Evolutionary conservation across 2,888 invertebrate genomes (phyloP).

Genomic region (Scotopteryx bipunctaria): DNA sequence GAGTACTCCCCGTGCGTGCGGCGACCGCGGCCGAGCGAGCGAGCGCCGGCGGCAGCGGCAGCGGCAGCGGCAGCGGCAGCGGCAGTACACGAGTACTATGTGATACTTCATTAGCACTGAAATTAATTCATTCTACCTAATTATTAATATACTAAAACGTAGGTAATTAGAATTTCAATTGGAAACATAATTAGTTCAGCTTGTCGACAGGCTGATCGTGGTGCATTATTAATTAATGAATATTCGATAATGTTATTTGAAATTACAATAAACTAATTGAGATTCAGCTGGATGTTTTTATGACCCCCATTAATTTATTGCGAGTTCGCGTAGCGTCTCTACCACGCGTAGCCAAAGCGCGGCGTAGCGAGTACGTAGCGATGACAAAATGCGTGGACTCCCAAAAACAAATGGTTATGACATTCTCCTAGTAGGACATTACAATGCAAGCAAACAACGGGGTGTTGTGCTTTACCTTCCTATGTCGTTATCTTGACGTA

Average conservation of each 20-base stretch:
- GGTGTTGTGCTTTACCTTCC: too few species aligned
- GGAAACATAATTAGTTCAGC: background rate
- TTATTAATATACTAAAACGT: slow-evolving; percentile 16
- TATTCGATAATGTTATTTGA: slow-evolving; percentile 5
- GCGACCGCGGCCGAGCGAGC: background rate
- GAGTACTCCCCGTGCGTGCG: too few species aligned
- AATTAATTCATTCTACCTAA: background rate
- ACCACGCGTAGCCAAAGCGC: too few species aligned
- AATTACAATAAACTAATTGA: slow-evolving; percentile 9
- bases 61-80: too few species aligned
- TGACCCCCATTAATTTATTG: background rate
- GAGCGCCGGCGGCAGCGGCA: too few species aligned
- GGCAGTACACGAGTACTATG: background rate
- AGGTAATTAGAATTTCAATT: slow-evolving; percentile 1
- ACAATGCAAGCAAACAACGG: too few species aligned
- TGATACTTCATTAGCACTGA: slow-evolving; percentile 5
- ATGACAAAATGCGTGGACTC: too few species aligned
- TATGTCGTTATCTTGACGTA: too few species aligned
- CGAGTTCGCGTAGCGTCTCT: background rate
- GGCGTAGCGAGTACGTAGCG: too few species aligned
- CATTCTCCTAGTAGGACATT: too few species aligned
- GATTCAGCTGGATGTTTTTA: background rate
- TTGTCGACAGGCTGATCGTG: background rate
- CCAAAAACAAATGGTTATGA: too few species aligned
- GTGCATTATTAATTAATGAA: slow-evolving; percentile 2